Conservation (phyloP, 2,888 invertebrate species). For the Drosophila niveifrons region DNA sequence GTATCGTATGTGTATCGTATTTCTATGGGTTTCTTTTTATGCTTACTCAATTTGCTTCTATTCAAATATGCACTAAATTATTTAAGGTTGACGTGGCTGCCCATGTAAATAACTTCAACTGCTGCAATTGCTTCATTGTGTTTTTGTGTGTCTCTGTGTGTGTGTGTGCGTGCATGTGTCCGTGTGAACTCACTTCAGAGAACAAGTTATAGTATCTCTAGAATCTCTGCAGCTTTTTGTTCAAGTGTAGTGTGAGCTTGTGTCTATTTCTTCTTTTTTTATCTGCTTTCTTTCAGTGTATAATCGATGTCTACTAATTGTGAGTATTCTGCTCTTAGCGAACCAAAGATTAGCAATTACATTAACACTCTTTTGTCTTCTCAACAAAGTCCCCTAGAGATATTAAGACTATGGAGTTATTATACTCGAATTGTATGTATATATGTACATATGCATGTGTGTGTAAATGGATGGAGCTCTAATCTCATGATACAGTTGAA, state of each 20-base stretch:
- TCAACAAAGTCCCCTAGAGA: slow-evolving; percentile 14
- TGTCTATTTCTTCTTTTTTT: slow-evolving; percentile 13
- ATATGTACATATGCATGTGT: slow-evolving; percentile 3
- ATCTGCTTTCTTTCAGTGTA: slow-evolving; percentile 10
- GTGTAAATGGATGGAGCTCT: slow-evolving; percentile 7
- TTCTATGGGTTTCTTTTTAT: slow-evolving; percentile 29
- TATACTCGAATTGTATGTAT: neutral
- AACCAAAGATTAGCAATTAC: slow-evolving; percentile 42
- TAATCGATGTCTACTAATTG: slow-evolving; percentile 41
- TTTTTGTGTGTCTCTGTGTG: slow-evolving; percentile 2
- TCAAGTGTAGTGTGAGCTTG: slow-evolving; percentile 7
- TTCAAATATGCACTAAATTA: slow-evolving; percentile 54
- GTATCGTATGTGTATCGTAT: slow-evolving; percentile 20
- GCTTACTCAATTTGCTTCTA: slow-evolving; percentile 48
- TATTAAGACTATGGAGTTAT: slow-evolving; percentile 7
- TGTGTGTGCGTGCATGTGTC: neutral
- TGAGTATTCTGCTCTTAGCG: slow-evolving; percentile 35
- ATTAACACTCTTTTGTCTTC: slow-evolving; percentile 47
- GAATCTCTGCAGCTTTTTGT: neutral
- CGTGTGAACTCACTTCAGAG: slow-evolving; percentile 18
- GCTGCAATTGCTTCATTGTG: slow-evolving; percentile 9
- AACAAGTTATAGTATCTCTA: neutral
- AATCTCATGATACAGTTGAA: neutral
- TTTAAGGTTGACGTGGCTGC: slow-evolving; percentile 65
- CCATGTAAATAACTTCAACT: slow-evolving; percentile 46